These are phyloP conservation scores for Grammatotria lemairii DNA, from an alignment of 2,113 vertebrate genomes.

Conservation along the genomic window DNA sequence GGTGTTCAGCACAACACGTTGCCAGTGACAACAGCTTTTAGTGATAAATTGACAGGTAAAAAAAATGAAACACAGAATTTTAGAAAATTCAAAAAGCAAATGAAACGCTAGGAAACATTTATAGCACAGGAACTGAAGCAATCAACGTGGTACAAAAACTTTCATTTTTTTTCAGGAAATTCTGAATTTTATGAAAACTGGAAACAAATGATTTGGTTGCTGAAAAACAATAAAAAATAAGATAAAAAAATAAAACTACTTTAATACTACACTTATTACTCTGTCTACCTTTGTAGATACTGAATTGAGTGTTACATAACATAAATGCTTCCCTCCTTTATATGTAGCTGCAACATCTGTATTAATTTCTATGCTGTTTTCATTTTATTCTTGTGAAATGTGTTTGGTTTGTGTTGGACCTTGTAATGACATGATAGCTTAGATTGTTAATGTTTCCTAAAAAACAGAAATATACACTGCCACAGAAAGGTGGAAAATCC, in stretches of 20 bases:
- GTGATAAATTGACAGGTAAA: background rate
- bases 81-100: background rate
- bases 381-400: background rate
- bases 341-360: background rate
- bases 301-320: background rate
- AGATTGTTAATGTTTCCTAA: background rate
- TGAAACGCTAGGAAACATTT: background rate
- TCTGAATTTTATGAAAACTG: background rate
- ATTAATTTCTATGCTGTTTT: background rate
- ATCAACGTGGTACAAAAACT: background rate
- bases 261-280: background rate
- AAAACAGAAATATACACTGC: background rate
- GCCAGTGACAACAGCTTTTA: background rate
- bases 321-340: background rate
- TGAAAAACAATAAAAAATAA: background rate
- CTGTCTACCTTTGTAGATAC: background rate
- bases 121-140: background rate
- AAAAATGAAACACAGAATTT: background rate
- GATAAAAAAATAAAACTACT: background rate
- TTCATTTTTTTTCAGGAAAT: accelerated
- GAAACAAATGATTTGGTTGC: background rate
- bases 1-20: background rate
- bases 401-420: background rate
- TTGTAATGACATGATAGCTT: background rate
- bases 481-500: background rate